Percentiles rank a stretch among this genome's conserved stretches.
phyloP scores from a whole-genome alignment of 2,113 vertebrate genomes.

The Puntigrus tetrazona region DNA sequence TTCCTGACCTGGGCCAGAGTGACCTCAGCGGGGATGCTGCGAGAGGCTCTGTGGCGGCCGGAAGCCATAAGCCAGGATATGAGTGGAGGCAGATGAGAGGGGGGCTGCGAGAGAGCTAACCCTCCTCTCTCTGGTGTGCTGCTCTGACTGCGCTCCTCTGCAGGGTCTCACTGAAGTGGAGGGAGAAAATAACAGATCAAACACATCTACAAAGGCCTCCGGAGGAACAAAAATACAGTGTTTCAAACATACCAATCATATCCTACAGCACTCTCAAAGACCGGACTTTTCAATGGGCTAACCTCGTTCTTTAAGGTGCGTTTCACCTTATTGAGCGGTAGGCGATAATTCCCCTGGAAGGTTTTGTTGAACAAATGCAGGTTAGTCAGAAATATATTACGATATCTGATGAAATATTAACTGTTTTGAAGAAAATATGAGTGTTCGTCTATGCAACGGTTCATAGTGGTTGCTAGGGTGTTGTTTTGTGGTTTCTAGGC shows the following conservation, averaged over 20 bases:
- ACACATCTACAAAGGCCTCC: slow-evolving; percentile 44
- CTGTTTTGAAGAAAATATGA: neutral
- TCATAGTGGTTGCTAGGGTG: neutral
- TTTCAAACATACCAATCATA: slow-evolving; percentile 44
- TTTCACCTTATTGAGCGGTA: neutral
- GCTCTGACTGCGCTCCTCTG: slow-evolving; percentile 45
- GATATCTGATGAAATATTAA: neutral
- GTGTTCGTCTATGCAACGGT: neutral
- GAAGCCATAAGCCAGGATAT: slow-evolving; percentile 39
- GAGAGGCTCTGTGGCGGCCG: slow-evolving; percentile 47
- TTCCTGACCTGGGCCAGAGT: slow-evolving; percentile 49
- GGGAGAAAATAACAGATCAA: slow-evolving; percentile 57
- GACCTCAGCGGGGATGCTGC: slow-evolving; percentile 55
- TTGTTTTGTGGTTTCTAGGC: neutral
- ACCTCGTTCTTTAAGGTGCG: neutral
- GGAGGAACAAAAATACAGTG: slow-evolving; percentile 36
- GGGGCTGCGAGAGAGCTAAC: slow-evolving; percentile 17
- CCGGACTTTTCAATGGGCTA: neutral
- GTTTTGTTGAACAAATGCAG: neutral
- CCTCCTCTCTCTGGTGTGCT: slow-evolving; percentile 38
- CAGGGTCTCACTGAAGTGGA: slow-evolving; percentile 46
- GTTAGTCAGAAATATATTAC: neutral
- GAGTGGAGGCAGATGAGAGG: slow-evolving; percentile 20
- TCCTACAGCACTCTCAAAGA: slow-evolving; percentile 6
- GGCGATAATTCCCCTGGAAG: neutral